Percentiles rank a stretch among this genome's conserved stretches.
These are phyloP conservation scores for Suricata suricatta DNA, from an alignment of 2,113 vertebrate genomes.

Conservation along the genomic window DNA sequence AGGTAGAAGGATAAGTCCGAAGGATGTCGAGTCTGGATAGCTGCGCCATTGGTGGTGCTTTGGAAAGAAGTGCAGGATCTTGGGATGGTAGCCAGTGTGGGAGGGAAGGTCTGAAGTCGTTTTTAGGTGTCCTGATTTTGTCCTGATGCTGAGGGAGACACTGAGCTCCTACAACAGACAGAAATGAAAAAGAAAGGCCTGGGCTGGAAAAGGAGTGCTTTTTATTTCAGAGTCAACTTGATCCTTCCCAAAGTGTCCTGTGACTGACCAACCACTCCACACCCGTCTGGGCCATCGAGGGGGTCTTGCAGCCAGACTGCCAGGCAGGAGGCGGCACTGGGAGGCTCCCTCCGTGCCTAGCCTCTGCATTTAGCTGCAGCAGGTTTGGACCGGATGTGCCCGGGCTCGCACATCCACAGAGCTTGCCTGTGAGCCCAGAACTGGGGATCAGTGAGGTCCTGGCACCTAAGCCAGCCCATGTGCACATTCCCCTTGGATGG, in stretches of 20 bases:
- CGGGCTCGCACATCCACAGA: not conserved
- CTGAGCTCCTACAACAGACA: not conserved
- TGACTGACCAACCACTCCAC: too few species aligned
- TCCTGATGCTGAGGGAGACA: not conserved
- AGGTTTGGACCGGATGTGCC: not conserved
- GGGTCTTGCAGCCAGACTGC: not conserved
- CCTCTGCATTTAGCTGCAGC: not conserved
- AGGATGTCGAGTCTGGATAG: not conserved
- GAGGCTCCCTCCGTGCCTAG: not conserved
- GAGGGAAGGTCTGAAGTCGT: not conserved
- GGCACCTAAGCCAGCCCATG: not conserved
- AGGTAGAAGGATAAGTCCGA: not conserved
- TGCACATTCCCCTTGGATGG: rapidly evolving
- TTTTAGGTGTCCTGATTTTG: not conserved
- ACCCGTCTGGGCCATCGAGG: not conserved
- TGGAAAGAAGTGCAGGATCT: not conserved
- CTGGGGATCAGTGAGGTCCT: not conserved
- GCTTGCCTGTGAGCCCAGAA: not conserved
- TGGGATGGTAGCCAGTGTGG: not conserved
- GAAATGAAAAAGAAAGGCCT: not conserved
- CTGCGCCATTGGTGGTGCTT: not conserved
- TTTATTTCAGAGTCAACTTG: not conserved
- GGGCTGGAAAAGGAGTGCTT: not conserved
- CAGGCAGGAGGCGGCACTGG: rapidly evolving
- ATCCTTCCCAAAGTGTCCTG: not conserved